Percentiles rank a stretch among this genome's conserved stretches.
These are phyloP conservation scores for Trissolcus basalis DNA, from an alignment of 1,140 invertebrate genomes.

Conservation along the genomic window DNA sequence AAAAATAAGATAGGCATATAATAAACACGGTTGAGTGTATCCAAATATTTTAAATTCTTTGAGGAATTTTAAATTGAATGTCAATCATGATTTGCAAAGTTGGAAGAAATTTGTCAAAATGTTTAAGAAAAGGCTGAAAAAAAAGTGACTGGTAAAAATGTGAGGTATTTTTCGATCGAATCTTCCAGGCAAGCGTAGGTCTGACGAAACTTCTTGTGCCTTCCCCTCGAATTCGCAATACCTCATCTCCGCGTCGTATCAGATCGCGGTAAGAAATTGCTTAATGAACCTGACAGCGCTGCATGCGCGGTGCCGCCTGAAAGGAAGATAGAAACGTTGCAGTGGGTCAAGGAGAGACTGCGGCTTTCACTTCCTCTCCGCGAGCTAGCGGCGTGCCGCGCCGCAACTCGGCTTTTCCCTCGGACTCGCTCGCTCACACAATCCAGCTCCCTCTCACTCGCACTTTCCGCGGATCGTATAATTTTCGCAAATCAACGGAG, in stretches of 20 bases:
- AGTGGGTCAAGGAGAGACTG: conserved; percentile 76
- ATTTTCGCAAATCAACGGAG: too few species aligned
- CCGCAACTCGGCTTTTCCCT: conserved; percentile 58
- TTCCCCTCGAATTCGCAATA: conserved; percentile 23
- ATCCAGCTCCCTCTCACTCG: conserved; percentile 21
- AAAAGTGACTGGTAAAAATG: too few species aligned
- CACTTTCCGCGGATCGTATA: neutral
- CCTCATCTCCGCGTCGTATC: conserved; percentile 46
- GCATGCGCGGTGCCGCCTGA: conserved; percentile 67
- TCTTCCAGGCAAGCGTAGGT: neutral
- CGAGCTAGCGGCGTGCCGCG: conserved; percentile 58
- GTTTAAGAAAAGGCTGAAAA: too few species aligned
- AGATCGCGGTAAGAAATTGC: conserved; percentile 69
- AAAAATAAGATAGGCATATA: too few species aligned
- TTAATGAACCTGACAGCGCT: conserved; percentile 73
- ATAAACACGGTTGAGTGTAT: too few species aligned
- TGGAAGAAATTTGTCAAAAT: too few species aligned
- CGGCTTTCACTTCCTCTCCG: conserved; percentile 76
- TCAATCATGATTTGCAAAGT: neutral
- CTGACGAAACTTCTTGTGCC: neutral
- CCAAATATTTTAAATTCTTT: too few species aligned
- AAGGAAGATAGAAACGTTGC: conserved; percentile 76
- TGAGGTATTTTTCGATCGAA: too few species aligned
- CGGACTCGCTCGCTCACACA: conserved; percentile 35
- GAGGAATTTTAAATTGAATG: too few species aligned